Evolutionary conservation across 2,888 invertebrate species (phyloP), one percentile per base, ranked within the genome.

Genomic region (Pyralis farinalis): DNA sequence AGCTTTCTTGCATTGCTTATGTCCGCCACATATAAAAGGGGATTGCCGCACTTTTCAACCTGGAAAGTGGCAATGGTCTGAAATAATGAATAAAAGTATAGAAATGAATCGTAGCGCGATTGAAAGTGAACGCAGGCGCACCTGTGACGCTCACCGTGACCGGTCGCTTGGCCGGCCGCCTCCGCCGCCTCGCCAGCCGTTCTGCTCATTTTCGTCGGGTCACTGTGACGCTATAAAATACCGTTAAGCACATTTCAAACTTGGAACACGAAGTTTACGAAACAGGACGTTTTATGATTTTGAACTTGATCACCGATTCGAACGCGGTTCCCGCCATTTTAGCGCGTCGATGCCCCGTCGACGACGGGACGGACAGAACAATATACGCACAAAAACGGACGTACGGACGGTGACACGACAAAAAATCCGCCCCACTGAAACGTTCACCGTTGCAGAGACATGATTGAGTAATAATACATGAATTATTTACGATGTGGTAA

Each of bases 401-500:
- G 44, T 27, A 55, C 53, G 63, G 55, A 70, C 69, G 63, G 68
- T 69, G 60, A 62, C 53, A 48, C 45, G 42, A 52, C 56, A 68
- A 74, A 75, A 79, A 16, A 75, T 58, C 46, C 52, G 59, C 51
- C 57, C 55, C 56, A 57, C 71, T 74, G 72, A 69, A 76, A 73
- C 57, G 63, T 74, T 68, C 68, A 76, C 80, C 79, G 77, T 79
- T 78, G 72, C 69, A 46, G 51, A 61, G 57, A 63, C 69, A 72
- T 75, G 78, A 85, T 87, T 86, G 75, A 84, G 86, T 83, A 87
- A 83, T 85, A 83, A 76, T 76, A 65, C 66, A 82, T 82, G 84
- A 84, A 86, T 85, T 86, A 87, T 87, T 86, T 82, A 86, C 82
- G 72, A 79, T 75, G 82, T 80, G 78, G 75, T 81, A 80, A 82